Evolutionary conservation across 2,797 vertebrate genomes (phyloP).

Genomic region (Halcyon smyrnensis): DNA sequence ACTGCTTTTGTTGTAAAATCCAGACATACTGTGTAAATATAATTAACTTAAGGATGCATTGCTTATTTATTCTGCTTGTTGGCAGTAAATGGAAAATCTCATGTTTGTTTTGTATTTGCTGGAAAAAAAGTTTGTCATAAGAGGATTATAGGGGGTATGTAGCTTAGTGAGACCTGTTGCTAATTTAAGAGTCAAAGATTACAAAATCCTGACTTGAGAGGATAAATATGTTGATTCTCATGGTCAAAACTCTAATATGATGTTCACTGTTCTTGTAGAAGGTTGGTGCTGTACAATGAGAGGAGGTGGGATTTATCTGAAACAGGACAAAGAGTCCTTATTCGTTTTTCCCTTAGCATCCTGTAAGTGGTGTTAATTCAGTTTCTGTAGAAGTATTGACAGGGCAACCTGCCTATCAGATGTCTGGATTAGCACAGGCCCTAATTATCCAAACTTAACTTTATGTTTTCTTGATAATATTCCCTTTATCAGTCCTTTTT

Average conservation of each 20-base stretch:
- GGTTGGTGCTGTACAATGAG: neutral
- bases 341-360: neutral
- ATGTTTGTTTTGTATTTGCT: constrained; percentile 18
- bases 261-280: neutral
- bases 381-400: neutral
- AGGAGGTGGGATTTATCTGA: neutral
- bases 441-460: neutral
- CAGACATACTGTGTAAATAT: constrained; percentile 2
- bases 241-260: neutral
- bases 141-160: neutral
- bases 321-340: neutral
- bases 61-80: constrained; percentile 34
- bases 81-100: constrained; percentile 37
- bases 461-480: neutral
- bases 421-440: neutral
- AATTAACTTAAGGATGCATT: neutral
- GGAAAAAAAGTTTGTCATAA: neutral
- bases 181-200: constrained; percentile 19
- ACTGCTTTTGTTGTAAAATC: neutral
- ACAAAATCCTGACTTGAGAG: neutral
- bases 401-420: neutral
- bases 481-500: neutral
- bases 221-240: neutral
- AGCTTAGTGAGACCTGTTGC: constrained; percentile 10
- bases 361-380: neutral